Base-by-base conservation (phyloP, 2,113 vertebrate genomes). In the Thunnus maccoyii region DNA sequence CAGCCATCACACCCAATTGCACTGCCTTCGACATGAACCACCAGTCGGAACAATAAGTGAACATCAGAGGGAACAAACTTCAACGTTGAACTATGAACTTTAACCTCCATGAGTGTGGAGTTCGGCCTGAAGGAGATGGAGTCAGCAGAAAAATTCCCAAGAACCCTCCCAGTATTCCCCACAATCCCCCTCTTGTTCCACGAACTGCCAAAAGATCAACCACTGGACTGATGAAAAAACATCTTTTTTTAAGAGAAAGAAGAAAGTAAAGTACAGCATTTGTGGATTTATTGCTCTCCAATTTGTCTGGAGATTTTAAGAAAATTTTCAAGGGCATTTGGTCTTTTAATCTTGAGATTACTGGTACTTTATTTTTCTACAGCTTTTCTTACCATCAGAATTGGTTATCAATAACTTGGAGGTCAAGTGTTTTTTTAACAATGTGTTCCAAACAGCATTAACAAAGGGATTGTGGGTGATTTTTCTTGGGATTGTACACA, bases 321-420 rank as follows among this genome's bases (percentile, higher is more conserved):
- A 77, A 86, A 58, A 83, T 65, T 74, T 92, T 85, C 74, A 90
- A 79, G 78, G 90, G 75, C 87, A 93, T 94, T 94, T 94, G 91
- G 91, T 94, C 88, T 92, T 91, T 92, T 89, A 89, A 90, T 88
- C 85, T 87, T 80, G 79, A 88, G 82, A 91, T 85, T 64, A 80
- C 73, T 76, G 76, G 83, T 85, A 88, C 79, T 94, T 92, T 92
- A 91, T 93, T 93, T 95, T 95, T 94, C 88, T 94, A 94, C 86
- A 77, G 71, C 62, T 86, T 93, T 92, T 93, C 88, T 90, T 89
- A 92, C 56, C 72, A 82, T 82, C 73, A 64, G 27, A 88, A 90
- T 92, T 91, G 91, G 85, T 92, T 76, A 71, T 67, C 56, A 47
- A 25, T 80, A 83, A 77, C 69, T 78, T 81, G 67, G 56, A 79